These are phyloP conservation scores for Leistus spinibarbis DNA, from an alignment of 2,888 invertebrate genomes.

Conservation along the genomic window DNA sequence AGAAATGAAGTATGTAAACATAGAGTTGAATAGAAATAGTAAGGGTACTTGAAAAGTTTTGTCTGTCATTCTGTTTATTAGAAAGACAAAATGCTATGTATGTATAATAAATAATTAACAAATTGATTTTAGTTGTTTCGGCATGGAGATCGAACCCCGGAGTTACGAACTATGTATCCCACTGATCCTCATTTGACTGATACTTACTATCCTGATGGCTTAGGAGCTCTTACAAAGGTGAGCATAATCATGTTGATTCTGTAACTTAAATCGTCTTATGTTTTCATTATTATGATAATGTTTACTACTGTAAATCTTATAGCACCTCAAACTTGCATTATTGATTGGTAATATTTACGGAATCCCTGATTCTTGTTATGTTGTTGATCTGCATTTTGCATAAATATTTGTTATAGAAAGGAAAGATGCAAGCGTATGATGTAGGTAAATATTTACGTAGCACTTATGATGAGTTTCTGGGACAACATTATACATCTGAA, in stretches of 20 bases:
- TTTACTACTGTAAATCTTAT: too few species aligned
- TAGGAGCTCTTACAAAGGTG: conserved; percentile 18
- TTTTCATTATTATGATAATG: background rate
- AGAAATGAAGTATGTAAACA: too few species aligned
- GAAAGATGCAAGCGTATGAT: conserved; percentile 66
- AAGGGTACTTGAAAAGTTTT: too few species aligned
- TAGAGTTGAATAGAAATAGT: too few species aligned
- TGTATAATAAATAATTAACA: background rate
- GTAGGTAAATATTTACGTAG: conserved; percentile 67
- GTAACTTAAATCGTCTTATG: background rate
- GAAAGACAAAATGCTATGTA: too few species aligned
- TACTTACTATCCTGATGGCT: conserved; percentile 25
- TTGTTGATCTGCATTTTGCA: too few species aligned
- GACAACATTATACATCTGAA: conserved; percentile 64
- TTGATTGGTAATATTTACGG: too few species aligned
- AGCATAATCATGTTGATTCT: too few species aligned
- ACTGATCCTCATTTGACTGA: conserved; percentile 54
- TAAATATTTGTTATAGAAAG: conserved; percentile 46
- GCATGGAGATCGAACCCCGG: conserved; percentile 54
- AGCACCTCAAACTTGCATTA: too few species aligned
- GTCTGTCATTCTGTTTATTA: too few species aligned
- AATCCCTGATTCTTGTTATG: too few species aligned
- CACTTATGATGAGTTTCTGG: conserved; percentile 66
- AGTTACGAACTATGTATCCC: conserved; percentile 45
- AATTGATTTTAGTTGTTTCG: conserved; percentile 57